Conservation (phyloP, 2,888 invertebrate species). For the Nephrotoma appendiculata region DNA sequence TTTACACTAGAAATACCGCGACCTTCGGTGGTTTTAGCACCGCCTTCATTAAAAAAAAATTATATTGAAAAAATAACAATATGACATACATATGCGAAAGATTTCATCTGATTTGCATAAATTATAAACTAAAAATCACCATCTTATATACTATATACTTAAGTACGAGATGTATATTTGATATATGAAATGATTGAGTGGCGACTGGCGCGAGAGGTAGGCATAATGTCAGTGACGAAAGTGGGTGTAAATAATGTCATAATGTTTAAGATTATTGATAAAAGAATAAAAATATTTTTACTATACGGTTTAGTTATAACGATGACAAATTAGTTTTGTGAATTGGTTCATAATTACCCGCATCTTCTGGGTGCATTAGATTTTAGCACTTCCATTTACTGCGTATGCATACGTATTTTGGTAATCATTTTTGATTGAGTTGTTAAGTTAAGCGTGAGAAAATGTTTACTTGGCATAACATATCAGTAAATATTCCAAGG, state of each 20-base stretch:
- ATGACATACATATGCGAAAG: neutral
- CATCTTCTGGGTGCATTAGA: neutral
- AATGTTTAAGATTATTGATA: neutral
- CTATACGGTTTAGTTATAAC: neutral
- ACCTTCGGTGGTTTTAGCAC: neutral
- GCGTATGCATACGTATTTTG: neutral
- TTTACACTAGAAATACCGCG: neutral
- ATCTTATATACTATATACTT: neutral
- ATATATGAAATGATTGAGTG: neutral
- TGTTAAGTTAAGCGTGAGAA: neutral
- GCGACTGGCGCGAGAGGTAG: neutral
- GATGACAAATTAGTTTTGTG: neutral
- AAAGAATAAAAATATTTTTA: neutral
- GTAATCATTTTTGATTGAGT: neutral
- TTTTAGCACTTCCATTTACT: neutral
- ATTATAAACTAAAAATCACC: neutral
- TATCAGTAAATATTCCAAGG: neutral
- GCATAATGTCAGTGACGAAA: neutral
- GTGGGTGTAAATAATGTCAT: neutral
- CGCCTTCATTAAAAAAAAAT: neutral
- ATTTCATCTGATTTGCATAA: neutral
- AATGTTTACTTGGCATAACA: neutral
- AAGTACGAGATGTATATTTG: neutral
- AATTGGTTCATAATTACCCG: neutral
- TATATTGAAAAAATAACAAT: neutral